These are phyloP conservation scores for Cyprinella venusta DNA, from an alignment of 2,797 vertebrate genomes.

Conservation along the genomic window DNA sequence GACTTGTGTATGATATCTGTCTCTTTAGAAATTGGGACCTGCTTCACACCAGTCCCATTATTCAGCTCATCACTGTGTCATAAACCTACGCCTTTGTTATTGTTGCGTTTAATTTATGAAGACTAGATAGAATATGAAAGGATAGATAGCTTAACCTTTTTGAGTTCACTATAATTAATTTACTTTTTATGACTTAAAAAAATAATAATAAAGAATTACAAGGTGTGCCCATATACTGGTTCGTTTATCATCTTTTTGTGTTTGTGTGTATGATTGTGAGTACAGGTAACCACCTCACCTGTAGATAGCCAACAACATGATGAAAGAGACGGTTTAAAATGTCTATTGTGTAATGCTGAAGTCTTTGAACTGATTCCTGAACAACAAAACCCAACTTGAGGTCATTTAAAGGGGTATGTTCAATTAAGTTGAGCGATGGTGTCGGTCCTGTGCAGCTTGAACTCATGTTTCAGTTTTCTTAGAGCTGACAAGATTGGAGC, in stretches of 20 bases:
- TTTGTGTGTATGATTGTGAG: background rate
- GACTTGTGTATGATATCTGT: no score
- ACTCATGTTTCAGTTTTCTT: constrained; percentile 26
- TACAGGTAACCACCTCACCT: background rate
- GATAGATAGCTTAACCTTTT: background rate
- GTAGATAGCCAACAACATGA: constrained; percentile 19
- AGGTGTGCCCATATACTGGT: background rate
- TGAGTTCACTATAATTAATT: background rate
- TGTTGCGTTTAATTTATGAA: background rate
- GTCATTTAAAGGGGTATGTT: constrained; percentile 19
- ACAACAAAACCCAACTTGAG: constrained; percentile 25
- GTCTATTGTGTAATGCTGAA: constrained; percentile 37
- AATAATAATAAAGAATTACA: background rate
- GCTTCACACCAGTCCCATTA: no score
- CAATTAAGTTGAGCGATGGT: constrained; percentile 12
- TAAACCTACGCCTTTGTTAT: no score
- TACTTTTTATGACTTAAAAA: background rate
- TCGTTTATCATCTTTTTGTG: background rate
- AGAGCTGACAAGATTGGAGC: constrained; percentile 24
- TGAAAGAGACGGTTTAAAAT: constrained; percentile 40
- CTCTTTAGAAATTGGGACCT: no score
- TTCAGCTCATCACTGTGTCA: no score
- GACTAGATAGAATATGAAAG: background rate
- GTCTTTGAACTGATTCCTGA: constrained; percentile 28
- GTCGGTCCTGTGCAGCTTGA: constrained; percentile 19